Percentiles rank a stretch among this genome's conserved stretches.
Evolutionary conservation across 2,888 invertebrate species (phyloP).

Genomic region (Maniola hyperantus): DNA sequence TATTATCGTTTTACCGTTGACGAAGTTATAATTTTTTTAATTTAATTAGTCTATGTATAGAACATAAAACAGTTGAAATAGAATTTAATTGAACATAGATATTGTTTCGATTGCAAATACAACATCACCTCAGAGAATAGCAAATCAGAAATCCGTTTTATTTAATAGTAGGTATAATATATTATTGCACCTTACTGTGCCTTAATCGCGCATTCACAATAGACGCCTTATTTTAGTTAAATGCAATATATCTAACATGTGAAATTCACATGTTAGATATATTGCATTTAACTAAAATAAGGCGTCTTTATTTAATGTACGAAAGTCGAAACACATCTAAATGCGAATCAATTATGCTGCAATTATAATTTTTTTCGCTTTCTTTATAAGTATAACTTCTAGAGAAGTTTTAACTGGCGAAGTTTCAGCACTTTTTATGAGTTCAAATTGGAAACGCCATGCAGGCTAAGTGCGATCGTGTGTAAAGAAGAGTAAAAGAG

Average conservation of each 20-base stretch:
- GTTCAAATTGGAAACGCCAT: constrained; percentile 1
- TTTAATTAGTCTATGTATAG: too few relatives aligned
- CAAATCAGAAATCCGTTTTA: neutral
- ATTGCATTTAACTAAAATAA: constrained; percentile 7
- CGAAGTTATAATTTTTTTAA: too few relatives aligned
- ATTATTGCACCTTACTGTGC: too few relatives aligned
- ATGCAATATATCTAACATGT: neutral
- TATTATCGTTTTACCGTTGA: too few relatives aligned
- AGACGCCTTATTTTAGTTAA: constrained; percentile 11
- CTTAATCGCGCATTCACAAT: neutral
- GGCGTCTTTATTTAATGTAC: neutral
- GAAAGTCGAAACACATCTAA: too few relatives aligned
- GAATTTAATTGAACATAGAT: too few relatives aligned
- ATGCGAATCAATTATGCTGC: neutral
- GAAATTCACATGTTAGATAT: neutral
- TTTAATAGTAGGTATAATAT: too few relatives aligned
- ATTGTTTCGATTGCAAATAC: too few relatives aligned
- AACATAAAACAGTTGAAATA: too few relatives aligned
- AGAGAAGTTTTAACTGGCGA: constrained; percentile 12
- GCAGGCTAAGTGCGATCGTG: neutral
- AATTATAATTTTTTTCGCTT: neutral
- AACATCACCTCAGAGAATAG: neutral
- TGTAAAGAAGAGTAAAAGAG: neutral
- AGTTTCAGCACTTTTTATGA: constrained; percentile 5
- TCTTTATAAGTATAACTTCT: neutral